Conservation (phyloP, 2,888 invertebrate genomes). For the Eilema sororculum region DNA sequence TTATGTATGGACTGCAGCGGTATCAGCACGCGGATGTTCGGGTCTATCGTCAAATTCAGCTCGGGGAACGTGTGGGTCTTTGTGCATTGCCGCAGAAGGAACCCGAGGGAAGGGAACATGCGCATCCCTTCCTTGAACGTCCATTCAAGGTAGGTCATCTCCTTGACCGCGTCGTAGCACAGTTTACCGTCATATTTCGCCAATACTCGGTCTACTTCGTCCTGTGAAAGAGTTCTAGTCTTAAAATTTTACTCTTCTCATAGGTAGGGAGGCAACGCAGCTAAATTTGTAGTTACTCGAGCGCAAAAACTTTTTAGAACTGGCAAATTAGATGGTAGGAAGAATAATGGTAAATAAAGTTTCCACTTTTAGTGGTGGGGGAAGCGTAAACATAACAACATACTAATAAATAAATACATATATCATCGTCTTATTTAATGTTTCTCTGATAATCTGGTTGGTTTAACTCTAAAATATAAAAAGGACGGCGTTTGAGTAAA, state of each 20-base stretch:
- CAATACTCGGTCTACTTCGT: slow-evolving; percentile 63
- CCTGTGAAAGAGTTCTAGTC: slow-evolving; percentile 8
- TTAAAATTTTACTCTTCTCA: background rate
- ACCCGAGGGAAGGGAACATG: slow-evolving; percentile 57
- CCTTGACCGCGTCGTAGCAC: slow-evolving; percentile 59
- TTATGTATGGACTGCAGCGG: slow-evolving; percentile 46
- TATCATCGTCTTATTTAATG: too few relatives aligned
- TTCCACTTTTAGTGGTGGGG: too few relatives aligned
- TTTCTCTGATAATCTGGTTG: too few relatives aligned
- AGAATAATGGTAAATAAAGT: too few relatives aligned
- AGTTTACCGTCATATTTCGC: slow-evolving; percentile 55
- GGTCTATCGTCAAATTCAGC: slow-evolving; percentile 37
- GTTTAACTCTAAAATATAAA: too few relatives aligned
- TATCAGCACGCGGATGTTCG: slow-evolving; percentile 28
- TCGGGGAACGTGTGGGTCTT: slow-evolving; percentile 45
- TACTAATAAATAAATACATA: too few relatives aligned
- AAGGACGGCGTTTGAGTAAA: too few relatives aligned
- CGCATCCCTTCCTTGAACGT: slow-evolving; percentile 59
- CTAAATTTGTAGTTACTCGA: too few relatives aligned
- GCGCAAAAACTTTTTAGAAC: too few relatives aligned
- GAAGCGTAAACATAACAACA: too few relatives aligned
- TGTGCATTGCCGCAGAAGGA: slow-evolving; percentile 51
- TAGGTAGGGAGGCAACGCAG: too few relatives aligned
- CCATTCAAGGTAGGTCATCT: slow-evolving; percentile 60
- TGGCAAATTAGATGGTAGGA: too few relatives aligned